These are phyloP conservation scores for Garrulus glandarius DNA, from an alignment of 2,797 vertebrate genomes.

Conservation along the genomic window DNA sequence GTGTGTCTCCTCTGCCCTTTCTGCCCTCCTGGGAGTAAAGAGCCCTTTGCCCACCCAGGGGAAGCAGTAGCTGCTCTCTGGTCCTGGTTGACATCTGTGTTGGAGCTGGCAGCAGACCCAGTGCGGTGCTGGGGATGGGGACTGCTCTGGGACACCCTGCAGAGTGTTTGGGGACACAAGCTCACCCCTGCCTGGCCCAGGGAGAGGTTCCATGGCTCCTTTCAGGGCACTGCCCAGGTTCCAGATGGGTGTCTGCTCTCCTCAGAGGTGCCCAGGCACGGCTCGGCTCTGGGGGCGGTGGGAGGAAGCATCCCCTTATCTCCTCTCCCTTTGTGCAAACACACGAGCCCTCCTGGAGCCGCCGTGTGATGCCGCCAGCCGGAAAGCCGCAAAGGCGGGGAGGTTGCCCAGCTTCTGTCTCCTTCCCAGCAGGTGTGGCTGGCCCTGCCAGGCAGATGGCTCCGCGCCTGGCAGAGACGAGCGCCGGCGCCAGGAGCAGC, in stretches of 20 bases:
- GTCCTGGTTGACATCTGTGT: background rate
- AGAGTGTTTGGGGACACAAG: background rate
- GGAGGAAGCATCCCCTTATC: background rate
- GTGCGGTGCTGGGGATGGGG: rapidly evolving
- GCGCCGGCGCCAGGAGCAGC: constrained; percentile 52
- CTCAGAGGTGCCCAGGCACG: rapidly evolving
- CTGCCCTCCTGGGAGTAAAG: background rate
- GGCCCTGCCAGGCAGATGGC: constrained; percentile 64
- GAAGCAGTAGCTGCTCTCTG: rapidly evolving
- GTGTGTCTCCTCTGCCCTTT: background rate
- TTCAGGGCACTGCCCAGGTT: rapidly evolving
- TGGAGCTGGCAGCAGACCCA: background rate
- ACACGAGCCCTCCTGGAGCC: background rate
- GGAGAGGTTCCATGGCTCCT: rapidly evolving
- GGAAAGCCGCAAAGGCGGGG: constrained; percentile 38
- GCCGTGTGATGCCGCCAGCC: constrained; percentile 9
- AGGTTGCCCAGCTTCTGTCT: constrained; percentile 68
- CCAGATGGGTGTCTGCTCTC: rapidly evolving
- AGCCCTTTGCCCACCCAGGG: rapidly evolving
- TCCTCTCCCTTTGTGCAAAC: constrained; percentile 20
- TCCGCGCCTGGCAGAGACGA: constrained; percentile 25
- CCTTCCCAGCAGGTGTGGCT: constrained; percentile 64
- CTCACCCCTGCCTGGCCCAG: background rate
- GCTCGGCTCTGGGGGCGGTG: rapidly evolving
- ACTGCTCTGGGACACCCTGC: background rate